A percentile compares a stretch with the other conserved stretches of the same genome.
phyloP scores from a whole-genome alignment of 2,888 invertebrate genomes.

The Lissocephala sabroskyi region DNA sequence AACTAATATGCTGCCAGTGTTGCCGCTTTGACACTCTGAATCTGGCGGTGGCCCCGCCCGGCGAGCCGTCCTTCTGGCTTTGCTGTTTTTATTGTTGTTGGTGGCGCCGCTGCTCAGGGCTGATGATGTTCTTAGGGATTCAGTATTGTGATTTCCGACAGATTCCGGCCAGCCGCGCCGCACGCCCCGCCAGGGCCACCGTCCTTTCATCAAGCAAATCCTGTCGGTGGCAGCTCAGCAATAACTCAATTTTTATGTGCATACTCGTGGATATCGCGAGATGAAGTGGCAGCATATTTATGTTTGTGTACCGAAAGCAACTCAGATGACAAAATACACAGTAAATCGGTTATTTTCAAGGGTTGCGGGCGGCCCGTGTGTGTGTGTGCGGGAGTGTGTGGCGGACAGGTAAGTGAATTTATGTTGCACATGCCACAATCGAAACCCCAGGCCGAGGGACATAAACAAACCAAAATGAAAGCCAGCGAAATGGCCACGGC shows the following conservation, averaged over 20 bases:
- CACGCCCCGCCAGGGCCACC: too few relatives aligned
- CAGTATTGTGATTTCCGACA: not conserved
- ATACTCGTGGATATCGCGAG: not conserved
- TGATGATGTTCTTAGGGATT: not conserved
- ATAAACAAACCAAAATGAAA: too few relatives aligned
- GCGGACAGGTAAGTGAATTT: slow-evolving; percentile 56
- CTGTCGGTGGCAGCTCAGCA: not conserved
- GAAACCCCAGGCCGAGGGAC: slow-evolving; percentile 51
- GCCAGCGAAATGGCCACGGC: too few relatives aligned
- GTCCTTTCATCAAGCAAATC: not conserved
- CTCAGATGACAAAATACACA: too few relatives aligned
- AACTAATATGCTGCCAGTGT: slow-evolving; percentile 39
- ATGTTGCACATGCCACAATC: slow-evolving; percentile 56
- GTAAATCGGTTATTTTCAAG: too few relatives aligned
- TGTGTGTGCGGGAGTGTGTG: slow-evolving; percentile 23
- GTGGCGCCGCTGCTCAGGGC: not conserved
- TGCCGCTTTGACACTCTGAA: slow-evolving; percentile 45
- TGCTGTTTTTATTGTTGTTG: not conserved
- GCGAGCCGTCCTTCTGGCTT: not conserved
- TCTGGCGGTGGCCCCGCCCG: slow-evolving; percentile 24
- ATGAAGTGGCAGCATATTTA: not conserved
- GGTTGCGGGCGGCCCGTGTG: not conserved
- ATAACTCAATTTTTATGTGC: slow-evolving; percentile 10
- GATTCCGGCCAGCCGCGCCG: too few relatives aligned
- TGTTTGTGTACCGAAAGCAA: not conserved